Conservation (phyloP, 2,888 invertebrate genomes). For the Megastigmus dorsalis region DNA sequence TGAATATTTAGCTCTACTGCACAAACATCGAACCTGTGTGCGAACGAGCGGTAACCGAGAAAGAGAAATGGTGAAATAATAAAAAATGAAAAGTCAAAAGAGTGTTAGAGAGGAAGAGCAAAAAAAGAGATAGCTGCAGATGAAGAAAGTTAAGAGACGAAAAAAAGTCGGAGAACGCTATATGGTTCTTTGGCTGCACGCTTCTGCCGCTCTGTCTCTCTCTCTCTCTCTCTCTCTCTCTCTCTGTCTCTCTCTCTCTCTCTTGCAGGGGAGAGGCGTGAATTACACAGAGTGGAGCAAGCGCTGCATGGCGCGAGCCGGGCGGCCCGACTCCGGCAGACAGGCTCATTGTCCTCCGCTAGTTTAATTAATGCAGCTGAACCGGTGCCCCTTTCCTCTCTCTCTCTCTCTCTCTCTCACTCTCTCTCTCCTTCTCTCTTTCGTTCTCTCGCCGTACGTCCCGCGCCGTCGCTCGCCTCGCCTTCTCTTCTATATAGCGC, state of each 20-base stretch:
- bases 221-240: background rate
- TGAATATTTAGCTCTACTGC: too few relatives aligned
- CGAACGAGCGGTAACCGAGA: too few relatives aligned
- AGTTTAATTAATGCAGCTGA: constrained; percentile 74
- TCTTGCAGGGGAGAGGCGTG: constrained; percentile 64
- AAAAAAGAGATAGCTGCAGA: constrained; percentile 41
- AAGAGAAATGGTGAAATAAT: too few relatives aligned
- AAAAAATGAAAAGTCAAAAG: constrained; percentile 21
- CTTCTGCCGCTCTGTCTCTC: background rate
- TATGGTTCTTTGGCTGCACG: too few relatives aligned
- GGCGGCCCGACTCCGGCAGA: constrained; percentile 56
- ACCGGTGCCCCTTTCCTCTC: constrained; percentile 59
- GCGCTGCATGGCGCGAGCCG: constrained; percentile 56
- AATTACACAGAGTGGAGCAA: constrained; percentile 61
- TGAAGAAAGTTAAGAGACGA: constrained; percentile 48
- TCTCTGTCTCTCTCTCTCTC: background rate
- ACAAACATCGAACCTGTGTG: too few relatives aligned
- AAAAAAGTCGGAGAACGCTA: constrained; percentile 34
- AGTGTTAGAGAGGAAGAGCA: background rate
- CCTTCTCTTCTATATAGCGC: constrained; percentile 11
- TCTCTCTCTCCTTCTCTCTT: background rate
- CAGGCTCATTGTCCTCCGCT: constrained; percentile 73
- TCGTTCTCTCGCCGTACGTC: constrained; percentile 1
- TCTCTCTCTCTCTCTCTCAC: constrained; percentile 1
- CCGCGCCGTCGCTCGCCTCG: background rate